Conservation (phyloP, 2,797 vertebrate species). For the Gallinago stenura region DNA sequence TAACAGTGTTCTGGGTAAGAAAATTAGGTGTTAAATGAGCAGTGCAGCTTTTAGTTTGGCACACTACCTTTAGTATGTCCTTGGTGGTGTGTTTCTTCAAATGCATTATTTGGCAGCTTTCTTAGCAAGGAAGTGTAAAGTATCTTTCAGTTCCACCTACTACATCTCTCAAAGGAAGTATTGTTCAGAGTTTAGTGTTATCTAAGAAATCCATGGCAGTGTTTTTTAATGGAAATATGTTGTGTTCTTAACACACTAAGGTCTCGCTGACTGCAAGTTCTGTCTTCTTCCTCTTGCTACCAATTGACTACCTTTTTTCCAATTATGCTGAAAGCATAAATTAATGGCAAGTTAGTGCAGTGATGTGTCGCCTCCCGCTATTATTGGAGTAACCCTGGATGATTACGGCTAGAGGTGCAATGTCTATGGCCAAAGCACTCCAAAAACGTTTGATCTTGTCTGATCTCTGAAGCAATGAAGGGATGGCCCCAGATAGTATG, state of each 20-base stretch:
- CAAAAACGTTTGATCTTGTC: not conserved
- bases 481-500: not conserved
- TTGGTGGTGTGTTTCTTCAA: not conserved
- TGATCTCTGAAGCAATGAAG: not conserved
- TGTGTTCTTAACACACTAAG: not conserved
- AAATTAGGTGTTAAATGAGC: not conserved
- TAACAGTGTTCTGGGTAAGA: not conserved
- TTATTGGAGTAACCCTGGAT: not conserved
- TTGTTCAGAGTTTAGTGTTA: not conserved
- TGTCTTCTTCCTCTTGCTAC: not conserved
- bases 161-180: not conserved
- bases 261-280: not conserved
- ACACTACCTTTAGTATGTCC: not conserved
- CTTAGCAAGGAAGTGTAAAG: not conserved
- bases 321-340: not conserved
- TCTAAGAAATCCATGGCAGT: not conserved
- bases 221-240: not conserved
- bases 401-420: not conserved
- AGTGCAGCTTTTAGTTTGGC: not conserved
- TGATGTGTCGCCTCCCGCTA: not conserved
- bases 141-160: not conserved
- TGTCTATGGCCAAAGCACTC: not conserved
- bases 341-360: not conserved
- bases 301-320: not conserved
- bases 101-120: not conserved